Conservation (phyloP, 2,113 vertebrate species). For the Alectura lathami region DNA sequence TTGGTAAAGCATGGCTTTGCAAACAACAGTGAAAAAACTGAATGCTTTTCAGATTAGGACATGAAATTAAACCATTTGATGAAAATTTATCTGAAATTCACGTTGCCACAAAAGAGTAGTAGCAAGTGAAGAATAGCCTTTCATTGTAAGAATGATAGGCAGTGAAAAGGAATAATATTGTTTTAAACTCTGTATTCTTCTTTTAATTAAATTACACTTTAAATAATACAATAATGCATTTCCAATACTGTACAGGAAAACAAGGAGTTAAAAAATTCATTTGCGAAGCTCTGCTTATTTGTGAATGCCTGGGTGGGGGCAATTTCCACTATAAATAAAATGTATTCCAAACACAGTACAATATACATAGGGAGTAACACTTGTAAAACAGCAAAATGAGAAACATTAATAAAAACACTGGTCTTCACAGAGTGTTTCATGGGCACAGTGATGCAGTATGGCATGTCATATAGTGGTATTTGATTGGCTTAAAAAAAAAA, state of each 20-base stretch:
- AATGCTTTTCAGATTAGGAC: not conserved
- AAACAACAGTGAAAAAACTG: not conserved
- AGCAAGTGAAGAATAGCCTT: not conserved
- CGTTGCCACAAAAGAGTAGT: not conserved
- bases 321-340: not conserved
- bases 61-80: not conserved
- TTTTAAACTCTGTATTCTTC: not conserved
- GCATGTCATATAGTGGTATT: not conserved
- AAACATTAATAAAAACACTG: not conserved
- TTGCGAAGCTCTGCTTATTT: not conserved
- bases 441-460: not conserved
- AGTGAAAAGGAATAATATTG: not conserved
- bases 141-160: not conserved
- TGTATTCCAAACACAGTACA: not conserved
- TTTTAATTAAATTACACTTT: not conserved
- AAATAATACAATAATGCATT: not conserved
- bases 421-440: not conserved
- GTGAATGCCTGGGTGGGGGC: not conserved
- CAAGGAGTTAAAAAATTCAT: not conserved
- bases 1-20: not conserved
- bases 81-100: not conserved
- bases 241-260: not conserved
- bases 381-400: not conserved
- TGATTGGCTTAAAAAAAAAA: not conserved
- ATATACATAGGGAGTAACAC: not conserved